A percentile compares a stretch with the other conserved stretches of the same genome.
Conservation (phyloP, 2,113 vertebrate genomes). For the Prietella phreatophila region DNA sequence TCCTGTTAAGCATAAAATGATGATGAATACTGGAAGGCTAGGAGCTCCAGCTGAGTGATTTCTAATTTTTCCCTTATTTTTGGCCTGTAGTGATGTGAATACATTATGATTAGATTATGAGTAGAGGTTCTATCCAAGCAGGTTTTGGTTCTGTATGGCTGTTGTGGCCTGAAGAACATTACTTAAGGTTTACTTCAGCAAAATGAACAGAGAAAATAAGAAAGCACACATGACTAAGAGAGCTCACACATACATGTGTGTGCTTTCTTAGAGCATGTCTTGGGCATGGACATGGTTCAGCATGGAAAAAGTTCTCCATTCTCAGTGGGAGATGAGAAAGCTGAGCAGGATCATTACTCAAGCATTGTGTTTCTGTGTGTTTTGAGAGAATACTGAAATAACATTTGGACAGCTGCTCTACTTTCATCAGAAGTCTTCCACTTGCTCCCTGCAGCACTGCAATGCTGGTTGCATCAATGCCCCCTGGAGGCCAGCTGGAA, state of each 20-base stretch:
- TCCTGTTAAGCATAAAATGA: slow-evolving; percentile 31
- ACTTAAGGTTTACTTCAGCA: neutral
- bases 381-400: slow-evolving; percentile 57
- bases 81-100: slow-evolving; percentile 19
- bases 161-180: slow-evolving; percentile 41
- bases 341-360: slow-evolving; percentile 38
- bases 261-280: no score
- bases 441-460: slow-evolving; percentile 49
- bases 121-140: slow-evolving; percentile 6
- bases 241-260: no score
- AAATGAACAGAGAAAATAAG: slow-evolving; percentile 36
- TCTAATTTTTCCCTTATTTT: slow-evolving; percentile 29
- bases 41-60: slow-evolving; percentile 26
- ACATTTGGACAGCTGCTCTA: slow-evolving; percentile 72
- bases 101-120: slow-evolving; percentile 31
- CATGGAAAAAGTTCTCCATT: slow-evolving; percentile 25
- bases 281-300: neutral
- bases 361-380: slow-evolving; percentile 50
- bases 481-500: neutral
- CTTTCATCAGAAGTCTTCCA: slow-evolving; percentile 53
- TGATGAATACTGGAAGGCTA: slow-evolving; percentile 44
- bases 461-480: slow-evolving; percentile 27
- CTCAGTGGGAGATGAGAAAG: slow-evolving; percentile 48
- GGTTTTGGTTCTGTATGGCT: slow-evolving; percentile 54
- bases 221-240: neutral